Evolutionary conservation across 2,888 invertebrate genomes (phyloP).

Genomic region (Microctonus brassicae): DNA sequence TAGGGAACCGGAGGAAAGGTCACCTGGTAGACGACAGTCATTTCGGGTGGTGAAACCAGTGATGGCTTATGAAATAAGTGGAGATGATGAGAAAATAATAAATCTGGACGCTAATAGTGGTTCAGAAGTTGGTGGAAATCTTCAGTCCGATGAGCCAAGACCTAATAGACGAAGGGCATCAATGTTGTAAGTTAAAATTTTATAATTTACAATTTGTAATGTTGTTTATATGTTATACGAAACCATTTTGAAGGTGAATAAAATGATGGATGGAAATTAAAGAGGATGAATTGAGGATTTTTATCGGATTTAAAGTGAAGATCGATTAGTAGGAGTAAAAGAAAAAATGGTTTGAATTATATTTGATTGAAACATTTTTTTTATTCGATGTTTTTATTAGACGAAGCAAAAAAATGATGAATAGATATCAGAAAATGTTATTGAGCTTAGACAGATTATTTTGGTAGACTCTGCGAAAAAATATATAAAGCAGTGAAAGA

Average conservation of each 20-base stretch:
- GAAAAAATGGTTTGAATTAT: neutral
- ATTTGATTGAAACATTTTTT: neutral
- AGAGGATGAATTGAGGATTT: neutral
- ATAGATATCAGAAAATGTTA: neutral
- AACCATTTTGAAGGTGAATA: too few species aligned
- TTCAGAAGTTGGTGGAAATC: slow-evolving; percentile 71
- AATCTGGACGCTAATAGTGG: slow-evolving; percentile 73
- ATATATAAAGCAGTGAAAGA: neutral
- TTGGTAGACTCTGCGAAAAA: neutral
- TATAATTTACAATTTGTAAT: neutral
- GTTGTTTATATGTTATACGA: neutral
- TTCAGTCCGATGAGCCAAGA: slow-evolving; percentile 78
- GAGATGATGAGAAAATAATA: slow-evolving; percentile 64
- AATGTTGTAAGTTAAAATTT: slow-evolving; percentile 78
- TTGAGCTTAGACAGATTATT: neutral
- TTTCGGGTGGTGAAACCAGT: slow-evolving; percentile 65
- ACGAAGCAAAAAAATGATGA: neutral
- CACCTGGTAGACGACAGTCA: slow-evolving; percentile 65
- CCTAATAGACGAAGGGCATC: slow-evolving; percentile 84
- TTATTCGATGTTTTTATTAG: neutral
- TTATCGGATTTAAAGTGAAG: neutral
- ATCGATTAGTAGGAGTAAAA: neutral
- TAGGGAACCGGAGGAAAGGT: slow-evolving; percentile 58
- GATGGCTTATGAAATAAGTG: slow-evolving; percentile 61
- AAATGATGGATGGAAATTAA: neutral